A percentile compares a stretch with the other conserved stretches of the same genome.
phyloP scores from a whole-genome alignment of 2,888 invertebrate genomes.

The Scaptomyza tumidula region DNA sequence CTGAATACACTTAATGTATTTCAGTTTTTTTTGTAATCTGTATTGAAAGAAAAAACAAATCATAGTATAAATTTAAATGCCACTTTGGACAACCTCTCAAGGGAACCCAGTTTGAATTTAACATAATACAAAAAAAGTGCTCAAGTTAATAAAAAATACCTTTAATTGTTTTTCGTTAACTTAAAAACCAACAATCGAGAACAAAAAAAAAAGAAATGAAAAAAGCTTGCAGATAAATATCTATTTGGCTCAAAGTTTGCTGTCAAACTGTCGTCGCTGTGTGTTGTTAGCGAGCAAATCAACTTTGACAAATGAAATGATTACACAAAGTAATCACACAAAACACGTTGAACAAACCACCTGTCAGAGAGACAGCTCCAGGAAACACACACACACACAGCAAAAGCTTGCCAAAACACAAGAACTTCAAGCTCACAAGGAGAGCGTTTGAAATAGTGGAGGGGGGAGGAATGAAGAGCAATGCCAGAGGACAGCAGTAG shows the following conservation, averaged over 20 bases:
- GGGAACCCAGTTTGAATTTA: too few species aligned
- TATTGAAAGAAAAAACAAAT: too few species aligned
- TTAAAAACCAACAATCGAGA: not conserved
- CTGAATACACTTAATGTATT: too few species aligned
- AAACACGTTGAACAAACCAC: conserved; percentile 69
- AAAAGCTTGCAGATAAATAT: conserved; percentile 18
- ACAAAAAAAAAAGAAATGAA: not conserved
- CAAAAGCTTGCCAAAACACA: conserved; percentile 38
- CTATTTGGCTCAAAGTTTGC: conserved; percentile 34
- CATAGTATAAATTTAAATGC: too few species aligned
- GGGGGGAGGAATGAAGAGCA: not conserved
- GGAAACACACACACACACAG: conserved; percentile 20
- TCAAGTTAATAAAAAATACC: too few species aligned
- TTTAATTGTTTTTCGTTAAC: conserved; percentile 5
- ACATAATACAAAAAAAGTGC: too few species aligned
- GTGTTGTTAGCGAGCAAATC: conserved; percentile 56
- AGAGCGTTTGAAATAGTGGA: not conserved
- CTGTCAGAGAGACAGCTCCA: conserved; percentile 63
- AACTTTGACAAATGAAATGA: conserved; percentile 78
- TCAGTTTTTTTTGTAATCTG: too few species aligned
- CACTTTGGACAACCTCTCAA: too few species aligned
- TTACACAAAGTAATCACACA: conserved; percentile 75
- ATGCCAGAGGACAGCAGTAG: conserved; percentile 11
- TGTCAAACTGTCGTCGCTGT: conserved; percentile 63
- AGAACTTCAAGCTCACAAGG: conserved; percentile 16